phyloP scores from a whole-genome alignment of 2,888 invertebrate genomes.

The Beris chalybata region DNA sequence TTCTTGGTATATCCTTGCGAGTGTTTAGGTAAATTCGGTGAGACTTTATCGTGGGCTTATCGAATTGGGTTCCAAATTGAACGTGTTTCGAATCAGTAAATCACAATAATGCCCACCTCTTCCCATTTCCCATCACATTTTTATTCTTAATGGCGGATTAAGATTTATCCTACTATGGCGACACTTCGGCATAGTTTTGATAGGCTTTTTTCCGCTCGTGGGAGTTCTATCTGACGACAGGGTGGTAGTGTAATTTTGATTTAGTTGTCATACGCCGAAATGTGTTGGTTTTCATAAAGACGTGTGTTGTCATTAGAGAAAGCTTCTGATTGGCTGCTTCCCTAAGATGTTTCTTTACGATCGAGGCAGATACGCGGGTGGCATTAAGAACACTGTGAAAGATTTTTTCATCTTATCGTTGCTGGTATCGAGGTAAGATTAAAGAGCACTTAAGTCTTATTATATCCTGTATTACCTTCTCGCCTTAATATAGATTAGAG shows the following conservation, averaged over 20 bases:
- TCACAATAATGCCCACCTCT: constrained; percentile 2
- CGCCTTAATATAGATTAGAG: constrained; percentile 6
- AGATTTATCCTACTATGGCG: constrained; percentile 23
- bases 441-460: constrained; percentile 21
- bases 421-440: constrained; percentile 20
- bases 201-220: constrained; percentile 4
- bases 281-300: constrained; percentile 2
- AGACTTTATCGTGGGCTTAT: constrained; percentile 3
- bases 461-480: constrained; percentile 2
- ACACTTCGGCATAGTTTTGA: constrained; percentile 24
- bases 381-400: not conserved
- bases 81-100: constrained; percentile 15
- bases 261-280: not conserved
- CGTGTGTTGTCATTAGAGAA: too few relatives aligned
- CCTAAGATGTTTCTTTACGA: too few relatives aligned
- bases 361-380: too few relatives aligned
- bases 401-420: constrained; percentile 7
- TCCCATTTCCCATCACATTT: not conserved
- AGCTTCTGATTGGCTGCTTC: too few relatives aligned
- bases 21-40: too few relatives aligned
- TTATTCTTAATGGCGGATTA: constrained; percentile 14
- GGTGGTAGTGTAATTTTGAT: constrained; percentile 13
- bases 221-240: not conserved
- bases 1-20: too few relatives aligned
- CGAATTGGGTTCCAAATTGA: not conserved